Conservation (phyloP, 2,797 vertebrate species). For the Manis javanica region DNA sequence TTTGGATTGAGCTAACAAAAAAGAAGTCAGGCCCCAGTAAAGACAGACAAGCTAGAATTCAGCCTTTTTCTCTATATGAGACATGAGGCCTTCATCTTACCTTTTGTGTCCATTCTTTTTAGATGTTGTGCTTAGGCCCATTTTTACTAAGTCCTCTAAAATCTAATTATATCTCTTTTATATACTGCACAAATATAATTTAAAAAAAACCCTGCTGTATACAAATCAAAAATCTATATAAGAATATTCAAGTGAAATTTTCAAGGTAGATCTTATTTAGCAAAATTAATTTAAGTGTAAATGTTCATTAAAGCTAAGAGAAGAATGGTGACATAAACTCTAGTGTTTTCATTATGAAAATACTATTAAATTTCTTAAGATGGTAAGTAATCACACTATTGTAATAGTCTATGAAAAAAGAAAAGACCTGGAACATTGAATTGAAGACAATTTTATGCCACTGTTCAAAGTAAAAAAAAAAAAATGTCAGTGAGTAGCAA, state of each 20-base stretch:
- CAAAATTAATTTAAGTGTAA: slow-evolving; percentile 39
- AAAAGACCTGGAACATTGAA: not conserved
- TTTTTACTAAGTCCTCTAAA: slow-evolving; percentile 52
- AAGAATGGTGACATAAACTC: not conserved
- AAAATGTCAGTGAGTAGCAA: not conserved
- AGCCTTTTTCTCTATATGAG: not conserved
- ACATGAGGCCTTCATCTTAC: not conserved
- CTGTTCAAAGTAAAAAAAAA: not conserved
- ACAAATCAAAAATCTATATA: not conserved
- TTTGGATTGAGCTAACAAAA: slow-evolving; percentile 80
- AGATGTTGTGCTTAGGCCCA: not conserved
- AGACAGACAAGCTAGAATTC: slow-evolving; percentile 61
- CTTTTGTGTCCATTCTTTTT: slow-evolving; percentile 45
- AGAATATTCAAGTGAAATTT: slow-evolving; percentile 1
- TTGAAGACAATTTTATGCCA: not conserved
- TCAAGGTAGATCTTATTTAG: slow-evolving; percentile 9
- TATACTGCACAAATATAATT: not conserved
- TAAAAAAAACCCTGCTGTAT: not conserved
- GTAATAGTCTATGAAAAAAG: not conserved
- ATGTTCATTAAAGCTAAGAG: not conserved
- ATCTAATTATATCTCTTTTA: not conserved
- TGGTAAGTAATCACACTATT: not conserved
- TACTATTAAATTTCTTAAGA: not conserved
- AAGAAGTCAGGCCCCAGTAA: slow-evolving; percentile 70
- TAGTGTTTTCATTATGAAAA: not conserved